Base-by-base conservation (phyloP, 2,888 invertebrate genomes). In the Monopis laevigella region DNA sequence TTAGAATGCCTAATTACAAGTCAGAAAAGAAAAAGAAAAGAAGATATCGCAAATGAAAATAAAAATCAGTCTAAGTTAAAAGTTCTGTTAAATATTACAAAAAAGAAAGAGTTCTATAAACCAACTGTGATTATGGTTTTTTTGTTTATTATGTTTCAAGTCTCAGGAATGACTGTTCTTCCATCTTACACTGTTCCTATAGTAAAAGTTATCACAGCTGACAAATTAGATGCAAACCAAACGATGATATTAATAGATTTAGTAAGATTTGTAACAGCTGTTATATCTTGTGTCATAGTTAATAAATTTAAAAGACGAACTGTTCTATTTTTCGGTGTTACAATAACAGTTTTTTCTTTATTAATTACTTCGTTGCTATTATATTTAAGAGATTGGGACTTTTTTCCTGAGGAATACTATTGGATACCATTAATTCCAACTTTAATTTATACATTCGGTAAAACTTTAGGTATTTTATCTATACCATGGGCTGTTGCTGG, bases 401-500 rank as follows among this genome's bases (percentile, higher is more conserved):
- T 64, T 40, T 56, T 78, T 11, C 48, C 67, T 2, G 57, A 65
- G 11, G 49, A 59, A 12, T 68, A 66, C 45, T 60, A 65, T 48
- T 83, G 82, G 80, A 50, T 65, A 0, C 75, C 84, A 1, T 64
- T 84, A 41, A 57, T 84, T 54, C 70, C 82, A 43, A 62, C 84
- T 26, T 46, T 88, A 44, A 48, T 62, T 0, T 87, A 87, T 43
- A 84, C 85, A 11, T 77, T 81, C 16, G 84, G 84, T 10, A 77
- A 85, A 40, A 81, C 83, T 1, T 56, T 85, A 8, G 88, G 89
- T 1, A 72, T 86, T 26, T 56, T 86, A 17, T 86, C 88, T 0
- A 68, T 90, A 40, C 89, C 89, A 0, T 90, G 89, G 85, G 85
- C 88, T 8, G 84, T 90, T 58, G 85, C 87, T 44, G 88, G 88